Conservation (phyloP, 2,888 invertebrate genomes). For the Willowsia nigromaculata region DNA sequence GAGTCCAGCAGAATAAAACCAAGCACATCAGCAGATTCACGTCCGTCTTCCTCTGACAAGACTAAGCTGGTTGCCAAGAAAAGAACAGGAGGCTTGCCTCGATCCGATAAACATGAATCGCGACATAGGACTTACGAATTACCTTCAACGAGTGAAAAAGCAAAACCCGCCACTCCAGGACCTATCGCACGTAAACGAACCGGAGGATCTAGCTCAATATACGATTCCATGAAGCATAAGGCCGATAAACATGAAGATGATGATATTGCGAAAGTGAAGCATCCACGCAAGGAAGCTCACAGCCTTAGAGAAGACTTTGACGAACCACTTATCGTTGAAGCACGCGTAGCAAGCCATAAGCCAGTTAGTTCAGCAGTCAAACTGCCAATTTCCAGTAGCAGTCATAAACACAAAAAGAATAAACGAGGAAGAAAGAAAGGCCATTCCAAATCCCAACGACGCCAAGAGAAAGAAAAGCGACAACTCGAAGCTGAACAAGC, state of each 20-base stretch:
- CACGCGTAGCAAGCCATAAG: not conserved
- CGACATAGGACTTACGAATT: not conserved
- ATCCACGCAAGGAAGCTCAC: not conserved
- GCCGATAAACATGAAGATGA: not conserved
- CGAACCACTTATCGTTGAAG: constrained; percentile 1
- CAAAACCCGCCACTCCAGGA: not conserved
- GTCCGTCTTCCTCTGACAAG: not conserved
- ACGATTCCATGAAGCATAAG: constrained; percentile 11
- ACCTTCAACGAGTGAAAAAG: not conserved
- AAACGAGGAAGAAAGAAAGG: constrained; percentile 38
- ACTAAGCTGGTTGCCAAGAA: constrained; percentile 54
- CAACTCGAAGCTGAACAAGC: not conserved
- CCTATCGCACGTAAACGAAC: constrained; percentile 57
- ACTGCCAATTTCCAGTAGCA: not conserved
- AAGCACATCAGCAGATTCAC: no score
- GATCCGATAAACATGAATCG: no score
- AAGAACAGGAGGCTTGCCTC: constrained; percentile 55
- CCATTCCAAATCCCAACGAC: not conserved
- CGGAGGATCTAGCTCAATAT: constrained; percentile 41
- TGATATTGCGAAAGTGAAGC: not conserved
- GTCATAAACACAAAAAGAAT: constrained; percentile 14
- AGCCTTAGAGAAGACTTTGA: not conserved
- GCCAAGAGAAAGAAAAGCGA: constrained; percentile 9
- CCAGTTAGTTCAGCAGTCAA: not conserved
- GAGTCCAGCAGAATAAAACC: not conserved